Evolutionary conservation across 2,888 invertebrate species (phyloP).

Genomic region (Meiosimyza platycephala): DNA sequence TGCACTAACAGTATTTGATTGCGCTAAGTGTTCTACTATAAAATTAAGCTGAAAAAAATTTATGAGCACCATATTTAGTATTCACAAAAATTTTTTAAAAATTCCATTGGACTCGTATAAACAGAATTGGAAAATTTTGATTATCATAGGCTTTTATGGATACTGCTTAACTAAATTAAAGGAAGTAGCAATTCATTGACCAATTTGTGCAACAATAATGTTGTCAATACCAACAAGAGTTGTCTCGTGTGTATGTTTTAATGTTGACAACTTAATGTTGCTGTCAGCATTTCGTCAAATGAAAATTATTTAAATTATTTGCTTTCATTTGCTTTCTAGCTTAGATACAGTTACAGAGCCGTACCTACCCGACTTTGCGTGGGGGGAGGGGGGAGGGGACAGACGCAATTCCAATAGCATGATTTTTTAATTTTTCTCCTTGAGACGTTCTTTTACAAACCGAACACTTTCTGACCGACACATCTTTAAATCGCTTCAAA

Average conservation of each 20-base stretch:
- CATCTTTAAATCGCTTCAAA: no score
- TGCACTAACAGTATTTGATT: constrained; percentile 47
- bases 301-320: no score
- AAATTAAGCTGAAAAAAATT: constrained; percentile 51
- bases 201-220: constrained; percentile 1
- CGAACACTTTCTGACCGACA: no score
- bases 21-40: constrained; percentile 51
- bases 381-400: no score
- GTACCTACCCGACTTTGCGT: no score
- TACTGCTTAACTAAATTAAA: neutral
- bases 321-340: no score
- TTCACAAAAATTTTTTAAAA: neutral
- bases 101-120: neutral
- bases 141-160: constrained; percentile 3
- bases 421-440: no score
- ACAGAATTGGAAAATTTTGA: neutral
- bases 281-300: neutral
- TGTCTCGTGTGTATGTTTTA: no score
- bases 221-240: neutral
- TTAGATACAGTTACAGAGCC: no score
- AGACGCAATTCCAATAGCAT: no score
- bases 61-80: constrained; percentile 27
- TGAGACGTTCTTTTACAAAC: no score
- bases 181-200: neutral
- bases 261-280: neutral